Evolutionary conservation across 2,797 vertebrate genomes (phyloP).

Genomic region (Rhyacichthys aspro): DNA sequence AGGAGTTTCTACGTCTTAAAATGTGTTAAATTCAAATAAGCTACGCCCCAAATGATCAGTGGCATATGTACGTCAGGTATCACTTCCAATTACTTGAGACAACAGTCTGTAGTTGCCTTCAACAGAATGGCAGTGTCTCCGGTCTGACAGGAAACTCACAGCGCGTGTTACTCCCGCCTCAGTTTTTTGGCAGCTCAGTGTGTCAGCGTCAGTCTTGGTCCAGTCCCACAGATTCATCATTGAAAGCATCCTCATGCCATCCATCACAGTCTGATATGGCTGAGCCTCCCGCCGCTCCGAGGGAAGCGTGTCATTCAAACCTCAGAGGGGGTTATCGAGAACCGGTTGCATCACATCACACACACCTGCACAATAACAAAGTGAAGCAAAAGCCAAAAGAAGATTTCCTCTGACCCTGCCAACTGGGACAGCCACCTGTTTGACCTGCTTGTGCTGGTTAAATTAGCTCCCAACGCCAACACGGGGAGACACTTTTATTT

Average conservation of each 20-base stretch:
- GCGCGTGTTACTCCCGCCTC: constrained; percentile 20
- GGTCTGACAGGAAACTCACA: constrained; percentile 27
- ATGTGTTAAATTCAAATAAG: neutral
- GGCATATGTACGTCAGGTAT: constrained; percentile 6
- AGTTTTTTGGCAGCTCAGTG: constrained; percentile 37
- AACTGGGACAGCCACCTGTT: constrained; percentile 36
- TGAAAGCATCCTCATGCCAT: constrained; percentile 57
- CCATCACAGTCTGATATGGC: constrained; percentile 62
- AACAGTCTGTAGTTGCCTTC: constrained; percentile 16
- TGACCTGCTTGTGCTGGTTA: constrained; percentile 23
- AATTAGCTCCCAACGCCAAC: constrained; percentile 11
- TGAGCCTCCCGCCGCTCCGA: constrained; percentile 46
- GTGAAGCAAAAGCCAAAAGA: constrained; percentile 16
- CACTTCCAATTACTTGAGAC: constrained; percentile 22
- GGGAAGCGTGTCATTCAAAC: constrained; percentile 65
- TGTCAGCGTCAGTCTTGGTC: constrained; percentile 46
- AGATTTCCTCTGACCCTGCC: constrained; percentile 24
- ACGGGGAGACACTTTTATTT: neutral
- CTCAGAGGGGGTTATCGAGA: constrained; percentile 49
- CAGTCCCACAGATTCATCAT: constrained; percentile 55
- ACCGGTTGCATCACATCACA: constrained; percentile 29
- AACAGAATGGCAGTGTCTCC: constrained; percentile 18
- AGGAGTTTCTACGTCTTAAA: neutral
- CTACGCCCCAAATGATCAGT: constrained; percentile 9
- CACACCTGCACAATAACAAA: constrained; percentile 22